phyloP scores from a whole-genome alignment of 2,113 vertebrate genomes.

The Clarias magur region DNA sequence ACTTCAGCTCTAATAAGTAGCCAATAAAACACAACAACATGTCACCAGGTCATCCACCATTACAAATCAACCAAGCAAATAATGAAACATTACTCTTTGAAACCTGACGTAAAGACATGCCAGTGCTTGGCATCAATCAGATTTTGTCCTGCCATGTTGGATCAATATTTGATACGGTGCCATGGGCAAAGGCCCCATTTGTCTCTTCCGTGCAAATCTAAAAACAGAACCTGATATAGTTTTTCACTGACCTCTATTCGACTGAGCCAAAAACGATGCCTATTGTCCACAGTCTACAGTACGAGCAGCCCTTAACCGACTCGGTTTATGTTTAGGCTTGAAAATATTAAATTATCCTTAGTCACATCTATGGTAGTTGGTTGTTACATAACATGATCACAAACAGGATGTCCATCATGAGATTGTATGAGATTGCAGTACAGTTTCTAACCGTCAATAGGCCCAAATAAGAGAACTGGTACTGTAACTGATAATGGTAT shows the following conservation, averaged over 20 bases:
- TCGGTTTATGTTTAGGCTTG: not conserved
- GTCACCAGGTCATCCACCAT: not conserved
- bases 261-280: not conserved
- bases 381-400: not conserved
- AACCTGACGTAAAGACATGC: constrained; percentile 6
- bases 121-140: constrained; percentile 32
- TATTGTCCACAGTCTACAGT: not conserved
- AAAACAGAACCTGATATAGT: constrained; percentile 24
- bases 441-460: not conserved
- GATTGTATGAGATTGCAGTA: not conserved
- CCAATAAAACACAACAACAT: not conserved
- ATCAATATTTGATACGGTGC: constrained; percentile 42
- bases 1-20: not conserved
- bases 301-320: not conserved
- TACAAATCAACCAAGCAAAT: constrained; percentile 35
- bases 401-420: not conserved
- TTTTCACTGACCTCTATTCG: constrained; percentile 28
- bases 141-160: constrained; percentile 26
- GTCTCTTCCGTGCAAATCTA: constrained; percentile 2
- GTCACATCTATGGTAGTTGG: not conserved
- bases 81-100: constrained; percentile 15
- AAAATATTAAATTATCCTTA: not conserved
- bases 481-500: not conserved
- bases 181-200: constrained; percentile 15
- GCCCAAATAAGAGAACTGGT: not conserved